A percentile compares a stretch with the other conserved stretches of the same genome.
Conservation (phyloP, 2,113 vertebrate genomes). For the Neomonachus schauinslandi region DNA sequence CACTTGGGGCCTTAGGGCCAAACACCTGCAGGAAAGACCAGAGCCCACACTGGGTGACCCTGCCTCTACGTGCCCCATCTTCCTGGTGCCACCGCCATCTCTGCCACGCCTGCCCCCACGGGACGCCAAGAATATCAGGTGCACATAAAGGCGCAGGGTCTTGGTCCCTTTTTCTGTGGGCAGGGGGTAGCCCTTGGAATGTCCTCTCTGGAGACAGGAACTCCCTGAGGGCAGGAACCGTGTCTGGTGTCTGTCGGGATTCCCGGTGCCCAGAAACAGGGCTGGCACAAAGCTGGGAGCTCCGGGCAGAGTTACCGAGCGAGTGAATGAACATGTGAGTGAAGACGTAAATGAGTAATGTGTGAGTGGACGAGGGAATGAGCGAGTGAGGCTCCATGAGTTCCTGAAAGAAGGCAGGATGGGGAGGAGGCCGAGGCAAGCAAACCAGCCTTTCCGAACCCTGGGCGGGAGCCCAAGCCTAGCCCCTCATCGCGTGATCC, state of each 20-base stretch:
- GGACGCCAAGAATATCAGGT: not conserved
- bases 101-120: not conserved
- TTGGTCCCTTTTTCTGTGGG: not conserved
- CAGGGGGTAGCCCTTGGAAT: not conserved
- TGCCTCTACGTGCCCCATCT: not conserved
- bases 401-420: not conserved
- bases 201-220: not conserved
- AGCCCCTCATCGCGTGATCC: not conserved
- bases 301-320: not conserved
- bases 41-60: not conserved
- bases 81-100: not conserved
- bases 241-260: not conserved
- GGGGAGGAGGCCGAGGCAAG: rapidly evolving
- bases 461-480: not conserved
- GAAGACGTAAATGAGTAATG: rapidly evolving
- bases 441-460: not conserved
- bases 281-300: not conserved
- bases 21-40: not conserved
- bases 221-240: not conserved
- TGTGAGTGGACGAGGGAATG: not conserved
- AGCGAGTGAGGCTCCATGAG: not conserved
- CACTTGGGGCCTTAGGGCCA: rapidly evolving
- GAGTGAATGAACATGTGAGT: rapidly evolving
- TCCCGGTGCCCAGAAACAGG: not conserved
- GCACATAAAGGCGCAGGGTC: not conserved